phyloP scores from a whole-genome alignment of 2,797 vertebrate species.

The Argentina silus region DNA sequence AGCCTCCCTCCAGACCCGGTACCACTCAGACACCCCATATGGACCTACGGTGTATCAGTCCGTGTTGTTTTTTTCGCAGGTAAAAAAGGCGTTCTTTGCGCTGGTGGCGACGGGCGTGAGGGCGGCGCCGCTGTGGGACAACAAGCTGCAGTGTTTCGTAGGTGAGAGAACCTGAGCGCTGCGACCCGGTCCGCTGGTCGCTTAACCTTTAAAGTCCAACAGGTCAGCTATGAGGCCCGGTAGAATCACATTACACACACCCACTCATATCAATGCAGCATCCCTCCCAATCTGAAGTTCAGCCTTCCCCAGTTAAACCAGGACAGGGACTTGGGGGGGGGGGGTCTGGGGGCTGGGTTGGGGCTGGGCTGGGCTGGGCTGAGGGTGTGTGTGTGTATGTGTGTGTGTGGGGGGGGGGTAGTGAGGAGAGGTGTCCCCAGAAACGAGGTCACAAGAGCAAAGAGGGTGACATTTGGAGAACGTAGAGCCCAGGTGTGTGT shows the following conservation, averaged over 20 bases:
- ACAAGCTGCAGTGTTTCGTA: conserved; percentile 95
- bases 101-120: conserved; percentile 95
- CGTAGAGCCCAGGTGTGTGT: no score
- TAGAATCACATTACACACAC: conserved; percentile 54
- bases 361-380: background rate
- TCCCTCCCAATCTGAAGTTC: background rate
- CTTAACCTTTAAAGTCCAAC: conserved; percentile 44
- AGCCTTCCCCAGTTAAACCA: background rate
- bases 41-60: background rate
- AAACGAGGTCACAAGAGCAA: no score
- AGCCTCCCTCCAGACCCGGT: no score
- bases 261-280: conserved; percentile 16
- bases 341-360: background rate
- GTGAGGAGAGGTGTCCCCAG: no score
- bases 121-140: conserved; percentile 97
- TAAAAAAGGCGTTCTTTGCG: conserved; percentile 98
- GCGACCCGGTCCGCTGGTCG: background rate
- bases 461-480: no score
- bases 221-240: conserved; percentile 35
- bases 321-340: background rate
- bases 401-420: no score
- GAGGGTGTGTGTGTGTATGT: no score
- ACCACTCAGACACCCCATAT: background rate
- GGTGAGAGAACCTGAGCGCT: conserved; percentile 74
- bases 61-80: conserved; percentile 68